Evolutionary conservation across 1,140 invertebrate genomes (phyloP).

Genomic region (Drosophila yakuba): DNA sequence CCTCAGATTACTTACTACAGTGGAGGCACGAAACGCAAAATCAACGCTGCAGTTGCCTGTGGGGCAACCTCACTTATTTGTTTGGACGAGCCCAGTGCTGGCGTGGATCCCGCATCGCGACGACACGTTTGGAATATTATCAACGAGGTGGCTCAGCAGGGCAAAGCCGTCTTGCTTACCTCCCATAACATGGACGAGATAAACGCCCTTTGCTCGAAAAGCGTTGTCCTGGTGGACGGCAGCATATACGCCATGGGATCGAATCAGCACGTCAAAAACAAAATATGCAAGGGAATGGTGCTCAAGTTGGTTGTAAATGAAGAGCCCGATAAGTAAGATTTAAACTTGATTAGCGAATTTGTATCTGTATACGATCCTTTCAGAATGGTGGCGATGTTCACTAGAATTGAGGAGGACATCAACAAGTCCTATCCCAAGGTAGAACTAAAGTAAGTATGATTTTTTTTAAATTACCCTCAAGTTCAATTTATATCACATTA

Average conservation of each 20-base stretch:
- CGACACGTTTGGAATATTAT: constrained; percentile 91
- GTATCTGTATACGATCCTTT: background rate
- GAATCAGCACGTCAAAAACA: constrained; percentile 88
- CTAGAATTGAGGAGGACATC: constrained; percentile 8
- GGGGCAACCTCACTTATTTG: constrained; percentile 93
- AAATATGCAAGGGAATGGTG: constrained; percentile 88
- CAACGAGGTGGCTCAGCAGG: constrained; percentile 85
- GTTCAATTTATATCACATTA: too few relatives aligned
- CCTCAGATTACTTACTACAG: constrained; percentile 87
- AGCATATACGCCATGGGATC: constrained; percentile 89
- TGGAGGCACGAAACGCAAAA: constrained; percentile 96
- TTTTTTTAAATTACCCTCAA: too few relatives aligned
- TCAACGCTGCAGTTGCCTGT: constrained; percentile 95
- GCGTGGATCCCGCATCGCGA: constrained; percentile 96
- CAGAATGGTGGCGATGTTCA: constrained; percentile 1
- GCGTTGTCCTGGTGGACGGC: constrained; percentile 95
- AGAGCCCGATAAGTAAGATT: constrained; percentile 1
- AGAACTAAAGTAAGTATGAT: constrained; percentile 63
- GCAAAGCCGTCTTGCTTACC: constrained; percentile 89
- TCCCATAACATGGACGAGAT: constrained; percentile 86
- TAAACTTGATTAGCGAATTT: too few relatives aligned
- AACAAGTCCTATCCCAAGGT: constrained; percentile 5
- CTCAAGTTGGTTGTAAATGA: constrained; percentile 13
- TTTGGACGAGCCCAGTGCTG: constrained; percentile 94
- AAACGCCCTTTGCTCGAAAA: constrained; percentile 89